Conservation (phyloP, 2,888 invertebrate genomes). For the Beris morrisii region DNA sequence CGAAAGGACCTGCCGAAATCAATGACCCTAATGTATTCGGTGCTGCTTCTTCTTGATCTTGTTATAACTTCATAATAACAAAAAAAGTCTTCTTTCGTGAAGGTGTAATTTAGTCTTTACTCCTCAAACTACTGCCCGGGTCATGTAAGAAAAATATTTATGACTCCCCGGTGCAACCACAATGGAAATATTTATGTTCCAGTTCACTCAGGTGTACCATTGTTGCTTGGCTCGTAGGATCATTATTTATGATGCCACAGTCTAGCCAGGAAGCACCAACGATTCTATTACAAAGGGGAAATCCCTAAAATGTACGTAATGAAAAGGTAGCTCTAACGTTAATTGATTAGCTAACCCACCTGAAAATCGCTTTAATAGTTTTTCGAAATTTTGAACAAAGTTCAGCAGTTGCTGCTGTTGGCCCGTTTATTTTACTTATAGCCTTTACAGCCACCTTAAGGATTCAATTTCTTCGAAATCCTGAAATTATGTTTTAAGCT, state of each 20-base stretch:
- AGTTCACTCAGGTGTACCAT: constrained; percentile 34
- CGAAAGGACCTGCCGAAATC: not conserved
- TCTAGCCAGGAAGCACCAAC: constrained; percentile 23
- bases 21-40: not conserved
- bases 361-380: not conserved
- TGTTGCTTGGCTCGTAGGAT: constrained; percentile 6
- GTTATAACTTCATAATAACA: not conserved
- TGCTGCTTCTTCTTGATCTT: no score
- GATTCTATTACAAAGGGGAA: no score
- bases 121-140: not conserved
- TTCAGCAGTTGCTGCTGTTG: no score
- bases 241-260: constrained; percentile 27
- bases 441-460: no score
- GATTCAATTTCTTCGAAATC: no score
- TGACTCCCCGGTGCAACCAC: constrained; percentile 35
- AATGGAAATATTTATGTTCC: constrained; percentile 36
- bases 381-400: no score
- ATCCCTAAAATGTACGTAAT: no score
- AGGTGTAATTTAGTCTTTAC: not conserved
- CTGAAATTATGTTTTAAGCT: no score
- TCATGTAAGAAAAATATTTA: constrained; percentile 34
- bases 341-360: not conserved
- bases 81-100: not conserved
- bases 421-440: no score
- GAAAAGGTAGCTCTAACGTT: no score